Percentiles rank a stretch among this genome's conserved stretches.
Evolutionary conservation across 2,888 invertebrate species (phyloP).

Genomic region (Amaurobius ferox): DNA sequence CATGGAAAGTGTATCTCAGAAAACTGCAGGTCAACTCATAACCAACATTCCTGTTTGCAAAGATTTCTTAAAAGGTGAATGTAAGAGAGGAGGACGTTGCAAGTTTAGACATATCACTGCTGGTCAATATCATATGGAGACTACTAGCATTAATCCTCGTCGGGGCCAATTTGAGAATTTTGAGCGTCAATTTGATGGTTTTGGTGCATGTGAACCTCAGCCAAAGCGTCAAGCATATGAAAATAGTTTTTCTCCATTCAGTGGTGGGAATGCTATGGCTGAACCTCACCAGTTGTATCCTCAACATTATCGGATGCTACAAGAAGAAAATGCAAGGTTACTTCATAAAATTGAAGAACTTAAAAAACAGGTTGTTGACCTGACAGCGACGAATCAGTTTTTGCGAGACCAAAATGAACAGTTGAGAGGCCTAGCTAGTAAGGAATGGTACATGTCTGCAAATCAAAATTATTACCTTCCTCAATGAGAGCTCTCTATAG

Average conservation of each 20-base stretch:
- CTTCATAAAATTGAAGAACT: constrained; percentile 84
- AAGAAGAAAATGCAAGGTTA: constrained; percentile 84
- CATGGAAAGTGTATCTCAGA: constrained; percentile 75
- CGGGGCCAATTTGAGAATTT: constrained; percentile 67
- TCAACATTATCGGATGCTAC: constrained; percentile 75
- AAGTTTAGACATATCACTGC: constrained; percentile 79
- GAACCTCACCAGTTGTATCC: constrained; percentile 51
- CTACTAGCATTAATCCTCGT: constrained; percentile 26
- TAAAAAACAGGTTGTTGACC: constrained; percentile 85
- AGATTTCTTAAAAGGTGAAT: constrained; percentile 81
- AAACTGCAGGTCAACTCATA: constrained; percentile 71
- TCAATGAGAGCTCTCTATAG: constrained; percentile 42
- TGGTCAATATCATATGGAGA: constrained; percentile 62
- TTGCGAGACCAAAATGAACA: constrained; percentile 88
- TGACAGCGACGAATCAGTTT: constrained; percentile 88
- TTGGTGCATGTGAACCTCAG: constrained; percentile 74
- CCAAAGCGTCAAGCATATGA: constrained; percentile 73
- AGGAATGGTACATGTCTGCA: constrained; percentile 64
- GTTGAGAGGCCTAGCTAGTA: constrained; percentile 78
- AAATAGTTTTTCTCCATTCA: constrained; percentile 43
- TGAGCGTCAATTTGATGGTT: constrained; percentile 70
- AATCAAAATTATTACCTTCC: constrained; percentile 65
- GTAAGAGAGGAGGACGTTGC: constrained; percentile 80
- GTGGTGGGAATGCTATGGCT: constrained; percentile 31
- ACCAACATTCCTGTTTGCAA: constrained; percentile 80